phyloP scores from a whole-genome alignment of 2,797 vertebrate species.

The Tenualosa ilisha region DNA sequence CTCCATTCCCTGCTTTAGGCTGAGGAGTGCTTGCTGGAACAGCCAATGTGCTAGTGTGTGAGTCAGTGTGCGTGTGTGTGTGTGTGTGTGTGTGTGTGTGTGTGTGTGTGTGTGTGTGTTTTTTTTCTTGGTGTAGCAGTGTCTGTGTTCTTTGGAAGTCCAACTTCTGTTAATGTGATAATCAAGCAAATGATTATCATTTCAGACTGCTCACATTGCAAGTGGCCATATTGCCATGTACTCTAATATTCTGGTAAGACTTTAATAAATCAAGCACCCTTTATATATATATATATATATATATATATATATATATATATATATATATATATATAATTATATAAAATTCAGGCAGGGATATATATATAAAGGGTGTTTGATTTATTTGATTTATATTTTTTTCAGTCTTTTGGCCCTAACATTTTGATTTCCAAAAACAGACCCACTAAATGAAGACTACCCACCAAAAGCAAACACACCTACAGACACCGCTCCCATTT shows the following conservation, averaged over 20 bases:
- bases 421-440: constrained; percentile 9
- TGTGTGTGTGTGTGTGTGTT: background rate
- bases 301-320: no score
- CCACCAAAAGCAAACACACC: constrained; percentile 10
- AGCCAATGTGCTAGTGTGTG: background rate
- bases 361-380: no score
- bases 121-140: background rate
- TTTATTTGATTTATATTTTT: no score
- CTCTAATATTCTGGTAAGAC: no score
- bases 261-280: background rate
- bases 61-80: constrained; percentile 13
- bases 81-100: background rate
- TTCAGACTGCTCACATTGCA: background rate
- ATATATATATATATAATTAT: no score
- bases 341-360: no score
- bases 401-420: background rate
- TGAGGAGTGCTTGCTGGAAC: background rate
- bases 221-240: background rate
- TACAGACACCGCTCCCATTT: background rate
- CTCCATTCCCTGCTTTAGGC: background rate
- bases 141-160: background rate
- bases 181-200: background rate
- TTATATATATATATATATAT: no score
- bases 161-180: background rate
- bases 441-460: background rate